These are phyloP conservation scores for Lophotriccus pileatus DNA, from an alignment of 2,797 vertebrate genomes.

Conservation along the genomic window DNA sequence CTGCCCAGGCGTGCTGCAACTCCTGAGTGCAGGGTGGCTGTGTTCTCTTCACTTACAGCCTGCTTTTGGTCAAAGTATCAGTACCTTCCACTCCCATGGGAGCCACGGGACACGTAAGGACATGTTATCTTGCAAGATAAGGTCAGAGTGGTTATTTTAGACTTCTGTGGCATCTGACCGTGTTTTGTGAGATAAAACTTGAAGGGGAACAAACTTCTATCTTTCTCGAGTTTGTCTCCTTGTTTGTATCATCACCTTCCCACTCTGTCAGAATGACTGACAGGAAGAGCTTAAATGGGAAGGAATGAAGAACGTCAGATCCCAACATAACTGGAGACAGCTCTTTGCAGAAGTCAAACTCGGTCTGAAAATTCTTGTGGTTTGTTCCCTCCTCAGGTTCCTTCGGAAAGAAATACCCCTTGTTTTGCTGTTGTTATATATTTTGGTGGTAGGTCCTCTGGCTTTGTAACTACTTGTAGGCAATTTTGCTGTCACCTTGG, in stretches of 20 bases:
- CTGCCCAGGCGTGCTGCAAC: background rate
- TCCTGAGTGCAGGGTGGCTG: background rate
- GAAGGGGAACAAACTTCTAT: background rate
- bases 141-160: background rate
- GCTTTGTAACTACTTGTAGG: background rate
- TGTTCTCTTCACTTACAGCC: background rate
- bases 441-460: background rate
- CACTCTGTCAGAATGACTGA: constrained; percentile 42
- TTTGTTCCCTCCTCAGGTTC: background rate
- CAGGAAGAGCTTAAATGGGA: background rate
- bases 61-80: background rate
- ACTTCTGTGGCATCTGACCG: background rate
- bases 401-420: background rate
- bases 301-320: background rate
- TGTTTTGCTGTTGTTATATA: background rate
- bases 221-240: constrained; percentile 3
- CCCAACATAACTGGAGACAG: background rate
- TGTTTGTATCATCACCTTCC: constrained; percentile 17
- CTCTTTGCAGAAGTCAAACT: background rate
- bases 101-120: fast-evolving
- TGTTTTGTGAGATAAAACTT: background rate
- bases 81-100: background rate
- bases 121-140: background rate
- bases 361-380: background rate
- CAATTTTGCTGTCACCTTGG: background rate